Conservation (phyloP, 2,797 vertebrate species). For the Apodemus agrarius region DNA sequence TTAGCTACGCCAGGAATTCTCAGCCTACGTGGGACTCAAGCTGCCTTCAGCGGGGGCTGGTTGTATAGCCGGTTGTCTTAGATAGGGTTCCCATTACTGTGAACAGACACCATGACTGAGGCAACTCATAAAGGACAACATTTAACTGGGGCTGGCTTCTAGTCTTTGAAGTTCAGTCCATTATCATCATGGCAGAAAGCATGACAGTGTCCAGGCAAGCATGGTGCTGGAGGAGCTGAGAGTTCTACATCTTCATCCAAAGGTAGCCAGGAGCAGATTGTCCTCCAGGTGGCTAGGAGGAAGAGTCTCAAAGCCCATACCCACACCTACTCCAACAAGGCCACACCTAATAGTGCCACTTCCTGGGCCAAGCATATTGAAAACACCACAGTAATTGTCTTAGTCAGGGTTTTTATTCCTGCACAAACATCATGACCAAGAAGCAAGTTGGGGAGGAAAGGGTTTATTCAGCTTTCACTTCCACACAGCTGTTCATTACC, state of each 20-base stretch:
- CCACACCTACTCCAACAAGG: neutral
- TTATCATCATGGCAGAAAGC: neutral
- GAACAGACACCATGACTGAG: neutral
- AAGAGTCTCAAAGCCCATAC: neutral
- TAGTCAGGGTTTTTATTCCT: no score
- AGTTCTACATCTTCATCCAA: neutral
- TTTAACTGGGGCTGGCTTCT: neutral
- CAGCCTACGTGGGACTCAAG: neutral
- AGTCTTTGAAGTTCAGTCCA: neutral
- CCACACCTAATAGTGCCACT: neutral
- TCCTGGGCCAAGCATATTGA: neutral
- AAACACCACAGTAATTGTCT: neutral
- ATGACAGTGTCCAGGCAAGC: neutral
- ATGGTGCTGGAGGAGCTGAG: neutral
- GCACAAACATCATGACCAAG: no score
- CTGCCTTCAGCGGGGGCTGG: neutral
- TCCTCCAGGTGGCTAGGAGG: neutral
- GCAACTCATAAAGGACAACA: neutral
- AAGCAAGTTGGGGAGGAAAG: no score
- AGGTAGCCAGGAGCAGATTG: neutral
- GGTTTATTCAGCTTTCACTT: no score
- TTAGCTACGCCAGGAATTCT: neutral
- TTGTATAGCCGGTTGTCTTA: neutral
- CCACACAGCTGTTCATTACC: no score
- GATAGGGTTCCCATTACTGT: neutral